Base-by-base conservation (phyloP, 2,113 vertebrate genomes). In the Lepidothrix coronata region DNA sequence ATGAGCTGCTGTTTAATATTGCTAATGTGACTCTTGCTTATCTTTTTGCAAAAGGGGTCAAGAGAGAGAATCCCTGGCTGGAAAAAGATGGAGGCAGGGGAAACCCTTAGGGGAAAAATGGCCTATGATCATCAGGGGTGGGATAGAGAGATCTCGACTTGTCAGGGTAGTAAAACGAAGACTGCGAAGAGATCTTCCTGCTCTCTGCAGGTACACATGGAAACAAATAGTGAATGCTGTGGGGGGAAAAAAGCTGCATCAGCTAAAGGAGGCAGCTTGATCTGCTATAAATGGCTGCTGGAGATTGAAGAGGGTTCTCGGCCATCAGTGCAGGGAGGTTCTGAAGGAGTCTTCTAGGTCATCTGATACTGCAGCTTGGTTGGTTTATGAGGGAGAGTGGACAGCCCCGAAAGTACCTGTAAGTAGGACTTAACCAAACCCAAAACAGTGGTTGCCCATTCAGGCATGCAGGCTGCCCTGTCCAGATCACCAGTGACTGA, bases 311-410 rank as follows among this genome's bases (percentile, higher is more conserved):
- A 75, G 44, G 35, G 9, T 20, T 92, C 54, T 44, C 4, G 15
- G 66, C 33, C 27, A 21, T 13, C 0, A 0, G 12, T 84, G 41
- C 31, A 30, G 54, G 63, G 37, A 13, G 7, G 43, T 86, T 92
- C 37, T 86, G 76, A 51, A 86, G 72, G 59, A 77, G 54, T 46
- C 59, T 86, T 80, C 31, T 48, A 9, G 72, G 24, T 63, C 39
- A 63, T 21, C 31, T 78, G 46, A 43, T 24, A 10, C 39, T 75
- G 43, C 10, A 80, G 23, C 33, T 62, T 27, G 43, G 52, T 70
- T 30, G 28, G 1, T 31, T 52, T 86, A n/a, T 0, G 0, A 41
- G 57, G 31, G 33, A 77, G 7, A 25, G 31, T 30, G 21, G 24
- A 52, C 49, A 71, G 49, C 18, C 18, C 44, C 8, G 2, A 37